Percentiles rank a stretch among this genome's conserved stretches.
Evolutionary conservation across 2,113 vertebrate genomes (phyloP).

Genomic region (Monopterus albus): DNA sequence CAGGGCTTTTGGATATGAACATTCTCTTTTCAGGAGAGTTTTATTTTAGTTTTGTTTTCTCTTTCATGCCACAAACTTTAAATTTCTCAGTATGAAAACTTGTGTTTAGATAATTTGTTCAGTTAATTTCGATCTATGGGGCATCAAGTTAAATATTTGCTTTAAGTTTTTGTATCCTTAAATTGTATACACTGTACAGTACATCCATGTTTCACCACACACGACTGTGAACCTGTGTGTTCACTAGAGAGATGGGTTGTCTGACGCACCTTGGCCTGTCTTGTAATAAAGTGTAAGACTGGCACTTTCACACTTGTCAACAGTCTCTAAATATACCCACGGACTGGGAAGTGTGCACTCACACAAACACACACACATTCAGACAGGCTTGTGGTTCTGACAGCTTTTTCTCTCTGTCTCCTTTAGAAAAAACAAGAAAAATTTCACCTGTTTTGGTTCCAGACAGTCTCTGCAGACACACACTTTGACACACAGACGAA

Average conservation of each 20-base stretch:
- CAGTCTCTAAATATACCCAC: conserved; percentile 79
- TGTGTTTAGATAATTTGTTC: neutral
- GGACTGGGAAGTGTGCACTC: conserved; percentile 34
- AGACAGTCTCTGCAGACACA: conserved; percentile 33
- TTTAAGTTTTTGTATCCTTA: too few species aligned
- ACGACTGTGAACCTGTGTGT: conserved; percentile 25
- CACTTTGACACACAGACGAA: conserved; percentile 15
- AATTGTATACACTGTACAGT: neutral
- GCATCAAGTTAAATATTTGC: neutral
- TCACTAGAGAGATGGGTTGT: conserved; percentile 62
- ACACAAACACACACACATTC: conserved; percentile 8
- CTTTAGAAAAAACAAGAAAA: conserved; percentile 38
- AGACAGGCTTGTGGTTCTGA: conserved; percentile 46
- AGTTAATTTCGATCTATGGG: neutral
- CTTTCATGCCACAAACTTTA: neutral
- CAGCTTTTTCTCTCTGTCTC: conserved; percentile 61
- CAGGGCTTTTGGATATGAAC: conserved; percentile 11
- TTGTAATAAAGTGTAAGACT: conserved; percentile 81
- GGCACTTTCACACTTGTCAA: conserved; percentile 82
- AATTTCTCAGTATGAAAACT: neutral
- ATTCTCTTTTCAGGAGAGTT: conserved; percentile 40
- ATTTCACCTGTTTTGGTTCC: conserved; percentile 43
- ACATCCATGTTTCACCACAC: too few species aligned
- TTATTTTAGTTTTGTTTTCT: conserved; percentile 9
- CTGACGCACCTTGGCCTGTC: conserved; percentile 71